Evolutionary conservation across 92 coral and sea anemone genomes (phyloP).

Genomic region (Pocillopora meandrina): DNA sequence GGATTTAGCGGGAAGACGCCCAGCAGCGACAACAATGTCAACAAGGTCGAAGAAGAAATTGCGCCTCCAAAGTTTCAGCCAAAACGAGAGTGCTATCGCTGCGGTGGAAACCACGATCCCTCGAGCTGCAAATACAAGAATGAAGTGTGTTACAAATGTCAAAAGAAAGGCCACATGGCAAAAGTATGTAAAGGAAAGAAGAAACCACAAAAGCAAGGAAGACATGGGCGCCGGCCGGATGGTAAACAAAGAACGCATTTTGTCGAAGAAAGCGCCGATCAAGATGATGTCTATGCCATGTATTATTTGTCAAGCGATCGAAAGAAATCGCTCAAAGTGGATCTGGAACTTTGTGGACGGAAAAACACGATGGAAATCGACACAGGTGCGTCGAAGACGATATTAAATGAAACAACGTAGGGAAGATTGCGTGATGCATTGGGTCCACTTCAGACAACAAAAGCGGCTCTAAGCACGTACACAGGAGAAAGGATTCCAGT

Average conservation of each 20-base stretch:
- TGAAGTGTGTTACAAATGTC: constrained; percentile 41
- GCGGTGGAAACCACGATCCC: constrained; percentile 46
- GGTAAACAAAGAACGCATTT: constrained; percentile 22
- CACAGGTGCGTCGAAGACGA: constrained; percentile 50
- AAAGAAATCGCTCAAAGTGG: constrained; percentile 26
- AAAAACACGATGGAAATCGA: constrained; percentile 52
- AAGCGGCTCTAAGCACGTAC: constrained; percentile 41
- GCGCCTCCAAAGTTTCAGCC: too few species aligned
- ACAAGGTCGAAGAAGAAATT: constrained; percentile 6
- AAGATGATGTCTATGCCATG: constrained; percentile 52
- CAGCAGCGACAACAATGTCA: constrained; percentile 31
- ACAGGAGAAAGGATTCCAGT: constrained; percentile 45
- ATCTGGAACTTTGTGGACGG: constrained; percentile 36
- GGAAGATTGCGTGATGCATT: constrained; percentile 29
- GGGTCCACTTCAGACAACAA: constrained; percentile 32
- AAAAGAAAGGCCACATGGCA: constrained; percentile 55
- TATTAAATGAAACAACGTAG: constrained; percentile 40
- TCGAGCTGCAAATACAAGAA: constrained; percentile 33
- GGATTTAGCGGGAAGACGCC: constrained; percentile 30
- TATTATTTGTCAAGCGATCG: constrained; percentile 28
- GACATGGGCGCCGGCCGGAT: constrained; percentile 5
- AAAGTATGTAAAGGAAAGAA: constrained; percentile 32
- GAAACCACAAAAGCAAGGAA: constrained; percentile 4
- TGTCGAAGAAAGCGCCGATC: constrained; percentile 17
- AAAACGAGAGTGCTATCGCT: background rate